A percentile compares a stretch with the other conserved stretches of the same genome.
Evolutionary conservation across 2,797 vertebrate genomes (phyloP).

Genomic region (Coregonus suidteri): DNA sequence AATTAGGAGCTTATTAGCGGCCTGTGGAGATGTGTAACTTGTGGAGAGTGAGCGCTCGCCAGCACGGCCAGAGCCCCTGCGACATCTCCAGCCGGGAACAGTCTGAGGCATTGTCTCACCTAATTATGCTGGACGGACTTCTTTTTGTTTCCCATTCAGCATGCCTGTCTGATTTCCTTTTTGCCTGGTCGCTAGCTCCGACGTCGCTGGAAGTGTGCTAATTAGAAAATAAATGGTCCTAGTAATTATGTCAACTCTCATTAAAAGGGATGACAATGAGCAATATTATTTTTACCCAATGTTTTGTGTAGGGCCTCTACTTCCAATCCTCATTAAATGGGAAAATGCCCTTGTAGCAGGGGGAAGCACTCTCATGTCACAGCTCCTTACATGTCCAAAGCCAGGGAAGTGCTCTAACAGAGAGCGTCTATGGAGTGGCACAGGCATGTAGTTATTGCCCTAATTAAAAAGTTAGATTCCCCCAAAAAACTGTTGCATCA

Average conservation of each 20-base stretch:
- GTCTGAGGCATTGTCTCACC: slow-evolving; percentile 92
- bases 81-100: slow-evolving; percentile 95
- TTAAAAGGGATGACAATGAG: slow-evolving; percentile 90
- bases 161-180: slow-evolving; percentile 95
- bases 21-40: slow-evolving; percentile 86
- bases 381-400: slow-evolving; percentile 52
- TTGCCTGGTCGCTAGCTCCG: slow-evolving; percentile 82
- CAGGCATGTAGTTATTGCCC: slow-evolving; percentile 81
- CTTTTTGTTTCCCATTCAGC: slow-evolving; percentile 90
- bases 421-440: slow-evolving; percentile 72
- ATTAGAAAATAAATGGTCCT: slow-evolving; percentile 97
- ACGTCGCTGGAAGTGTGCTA: slow-evolving; percentile 93
- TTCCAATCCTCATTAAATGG: slow-evolving; percentile 91
- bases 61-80: slow-evolving; percentile 81
- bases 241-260: slow-evolving; percentile 96
- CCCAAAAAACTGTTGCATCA: slow-evolving; percentile 48
- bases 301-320: slow-evolving; percentile 88
- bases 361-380: slow-evolving; percentile 72
- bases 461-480: slow-evolving; percentile 80
- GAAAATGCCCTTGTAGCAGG: slow-evolving; percentile 73
- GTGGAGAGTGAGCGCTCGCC: slow-evolving; percentile 79
- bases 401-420: slow-evolving; percentile 54
- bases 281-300: slow-evolving; percentile 97
- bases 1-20: slow-evolving; percentile 92
- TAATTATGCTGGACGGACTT: slow-evolving; percentile 90